A percentile compares a stretch with the other conserved stretches of the same genome.
These are phyloP conservation scores for Mugil cephalus DNA, from an alignment of 2,113 vertebrate species.

Conservation along the genomic window DNA sequence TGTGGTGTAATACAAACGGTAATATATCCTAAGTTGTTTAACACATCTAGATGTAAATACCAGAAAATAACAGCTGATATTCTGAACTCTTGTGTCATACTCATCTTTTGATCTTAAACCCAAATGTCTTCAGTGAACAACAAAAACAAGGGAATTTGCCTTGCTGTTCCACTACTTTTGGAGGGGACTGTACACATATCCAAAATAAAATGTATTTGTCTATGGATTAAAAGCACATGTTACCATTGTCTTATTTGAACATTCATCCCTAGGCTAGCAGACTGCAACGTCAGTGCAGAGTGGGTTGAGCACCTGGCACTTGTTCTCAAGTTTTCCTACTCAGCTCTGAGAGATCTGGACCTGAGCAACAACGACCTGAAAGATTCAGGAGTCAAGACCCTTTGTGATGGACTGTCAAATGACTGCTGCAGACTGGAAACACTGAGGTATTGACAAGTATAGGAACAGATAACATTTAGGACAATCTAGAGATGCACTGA, in stretches of 20 bases:
- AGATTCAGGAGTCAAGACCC: constrained; percentile 48
- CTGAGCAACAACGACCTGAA: constrained; percentile 69
- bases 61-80: too few species aligned
- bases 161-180: too few species aligned
- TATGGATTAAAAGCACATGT: not conserved
- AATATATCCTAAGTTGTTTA: too few species aligned
- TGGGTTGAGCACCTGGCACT: constrained; percentile 48
- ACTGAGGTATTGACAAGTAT: constrained; percentile 53
- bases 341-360: constrained; percentile 59
- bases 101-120: too few species aligned
- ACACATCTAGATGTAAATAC: too few species aligned
- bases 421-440: constrained; percentile 55
- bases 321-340: constrained; percentile 47
- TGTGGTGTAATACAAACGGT: too few species aligned
- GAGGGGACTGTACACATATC: too few species aligned
- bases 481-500: accelerated
- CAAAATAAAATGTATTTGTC: not conserved
- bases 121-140: too few species aligned
- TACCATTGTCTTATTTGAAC: not conserved
- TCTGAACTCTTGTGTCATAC: too few species aligned
- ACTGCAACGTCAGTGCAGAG: constrained; percentile 63
- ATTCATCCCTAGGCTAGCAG: constrained; percentile 53
- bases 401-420: constrained; percentile 63
- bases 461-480: accelerated
- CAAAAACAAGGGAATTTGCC: too few species aligned